Evolutionary conservation across 2,888 invertebrate genomes (phyloP).

Genomic region (Tetheella fluctuosa): DNA sequence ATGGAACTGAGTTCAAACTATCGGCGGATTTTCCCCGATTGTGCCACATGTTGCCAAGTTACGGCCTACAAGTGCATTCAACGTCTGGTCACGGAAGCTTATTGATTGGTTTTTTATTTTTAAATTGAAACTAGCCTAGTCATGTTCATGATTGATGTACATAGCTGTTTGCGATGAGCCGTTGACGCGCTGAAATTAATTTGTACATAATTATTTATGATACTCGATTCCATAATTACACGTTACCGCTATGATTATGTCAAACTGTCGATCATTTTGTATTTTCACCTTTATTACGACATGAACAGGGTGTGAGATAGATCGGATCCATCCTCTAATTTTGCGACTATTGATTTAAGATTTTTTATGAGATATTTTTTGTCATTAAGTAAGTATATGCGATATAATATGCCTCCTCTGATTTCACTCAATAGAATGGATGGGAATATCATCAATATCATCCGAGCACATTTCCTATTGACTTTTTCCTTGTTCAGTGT

Average conservation of each 20-base stretch:
- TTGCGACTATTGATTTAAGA: neutral
- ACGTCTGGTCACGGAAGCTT: slow-evolving; percentile 22
- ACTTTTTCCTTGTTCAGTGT: slow-evolving; percentile 8
- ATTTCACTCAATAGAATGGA: slow-evolving; percentile 14
- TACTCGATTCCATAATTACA: neutral
- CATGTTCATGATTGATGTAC: neutral
- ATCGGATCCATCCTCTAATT: too few relatives aligned
- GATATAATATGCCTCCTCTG: slow-evolving; percentile 6
- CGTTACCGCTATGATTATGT: neutral
- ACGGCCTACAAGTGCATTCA: slow-evolving; percentile 7
- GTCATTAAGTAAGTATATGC: neutral
- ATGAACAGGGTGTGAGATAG: too few relatives aligned
- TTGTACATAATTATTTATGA: neutral
- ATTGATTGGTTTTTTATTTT: slow-evolving; percentile 39
- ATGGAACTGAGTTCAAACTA: neutral
- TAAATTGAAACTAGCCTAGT: slow-evolving; percentile 26
- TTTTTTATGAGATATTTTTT: neutral
- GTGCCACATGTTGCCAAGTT: slow-evolving; percentile 11
- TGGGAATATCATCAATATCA: slow-evolving; percentile 12
- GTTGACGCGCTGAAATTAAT: neutral
- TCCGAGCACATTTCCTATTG: slow-evolving; percentile 8
- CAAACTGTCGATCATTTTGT: neutral
- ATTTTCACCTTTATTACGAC: too few relatives aligned
- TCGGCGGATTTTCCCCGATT: neutral
- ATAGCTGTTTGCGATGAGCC: neutral